Base-by-base conservation (phyloP, 1,140 invertebrate genomes). In the Drosophila kepulauana region DNA sequence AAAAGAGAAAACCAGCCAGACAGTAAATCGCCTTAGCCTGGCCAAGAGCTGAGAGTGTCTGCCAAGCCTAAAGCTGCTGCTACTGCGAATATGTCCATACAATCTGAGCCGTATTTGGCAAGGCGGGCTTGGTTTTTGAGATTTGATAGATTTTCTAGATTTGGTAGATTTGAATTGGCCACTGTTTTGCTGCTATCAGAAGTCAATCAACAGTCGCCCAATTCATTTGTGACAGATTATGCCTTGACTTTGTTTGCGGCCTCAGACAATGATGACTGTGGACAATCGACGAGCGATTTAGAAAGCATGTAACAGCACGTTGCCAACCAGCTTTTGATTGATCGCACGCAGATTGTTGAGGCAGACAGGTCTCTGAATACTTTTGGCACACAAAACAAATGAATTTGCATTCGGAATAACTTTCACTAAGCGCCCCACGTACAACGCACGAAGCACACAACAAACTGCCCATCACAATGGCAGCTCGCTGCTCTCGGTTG, bases 201-300 rank as follows among this genome's bases (percentile, higher is more conserved):
- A 78, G 66, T 74, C 81, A 85, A 85, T 85, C 78, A 77, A 76
- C 69, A 78, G 59, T 41, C 46, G 75, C 59, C 70, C 79, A 79
- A 82, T 87, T 82, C 68, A 82, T 79, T 71, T 78, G 79, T 88
- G 82, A 86, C 82, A 86, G 82, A 86, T 86, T 86, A 82, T 75
- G 82, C 82, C 84, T 81, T 79, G 82, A 72, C 82, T 81, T 54
- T 78, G 63, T 68, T 76, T 59, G 61, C 65, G 41, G n/a, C n/a
- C 41, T 63, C 45, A 52, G 11, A 25, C 16, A 13, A 25, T 28
- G 15, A 38, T 35, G 33, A 38, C 28, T 13, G 25, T 10, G 30
- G 43, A 52, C 57, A 66, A 66, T 65, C 16, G 25, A n/a, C 13
- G 35, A 65, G 49, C 54, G 58, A 38, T 71, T 87, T 87, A 86